Evolutionary conservation across 2,797 vertebrate genomes (phyloP), one percentile per base, ranked within the genome.

Genomic region (Coccyzus lansbergi): DNA sequence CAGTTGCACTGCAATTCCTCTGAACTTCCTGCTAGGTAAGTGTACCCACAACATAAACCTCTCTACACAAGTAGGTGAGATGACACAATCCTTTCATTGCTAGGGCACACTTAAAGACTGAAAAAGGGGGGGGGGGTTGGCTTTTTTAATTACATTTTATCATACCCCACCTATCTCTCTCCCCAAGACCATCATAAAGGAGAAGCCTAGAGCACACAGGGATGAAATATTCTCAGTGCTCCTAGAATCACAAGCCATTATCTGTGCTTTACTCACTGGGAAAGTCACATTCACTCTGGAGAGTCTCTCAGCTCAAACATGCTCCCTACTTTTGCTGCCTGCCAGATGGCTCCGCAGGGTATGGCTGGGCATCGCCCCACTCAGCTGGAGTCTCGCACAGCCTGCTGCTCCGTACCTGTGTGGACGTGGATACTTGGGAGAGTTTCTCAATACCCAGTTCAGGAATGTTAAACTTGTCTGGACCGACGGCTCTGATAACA

Each of bases 11-110:
- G 81, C 85, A 94, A 86, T 80, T 81, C 51, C 75, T 96, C 88
- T 88, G 82, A 79, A 78, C 68, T 82, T 93, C 85, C 92, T 85
- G 86, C 74, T 88, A 91, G 92, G 94, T 93, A 75, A 95, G 79
- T 51, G 48, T 52, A 91, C 87, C 91, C 79, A 74, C 59, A 88
- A 76, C 18, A 79, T 2, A 5, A 79, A 76, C 70, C 69, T 92
- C 65, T 96, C 65, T 80, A 93, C 60, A 88, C 63, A 81, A 76
- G 80, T 46, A 72, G 69, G 44, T 92, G 92, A 93, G 74, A 53
- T 87, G 93, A 88, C 68, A 92, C 7, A 31, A 84, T 49, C 31
- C 12, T 65, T 85, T 90, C 31, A 52, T 59, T 31, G 8, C 52
- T 69, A 34, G 28, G 44, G 44, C 33, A 92, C 44, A 75, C 40